Conservation (phyloP, 2,888 invertebrate species). For the Brassicogethes aeneus region DNA sequence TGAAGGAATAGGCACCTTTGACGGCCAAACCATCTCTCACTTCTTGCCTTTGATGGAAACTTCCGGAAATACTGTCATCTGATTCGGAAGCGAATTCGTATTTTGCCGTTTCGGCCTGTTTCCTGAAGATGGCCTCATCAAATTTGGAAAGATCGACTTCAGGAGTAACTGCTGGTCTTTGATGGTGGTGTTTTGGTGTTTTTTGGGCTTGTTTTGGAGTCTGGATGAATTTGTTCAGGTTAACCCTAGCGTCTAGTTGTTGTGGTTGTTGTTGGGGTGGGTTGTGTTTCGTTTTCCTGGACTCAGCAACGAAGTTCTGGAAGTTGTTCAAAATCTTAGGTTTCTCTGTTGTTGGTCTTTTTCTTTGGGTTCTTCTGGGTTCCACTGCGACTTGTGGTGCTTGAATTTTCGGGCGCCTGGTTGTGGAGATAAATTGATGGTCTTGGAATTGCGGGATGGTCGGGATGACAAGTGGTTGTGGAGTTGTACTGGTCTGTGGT, state of each 20-base stretch:
- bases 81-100: constrained; percentile 39
- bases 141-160: constrained; percentile 4
- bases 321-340: neutral
- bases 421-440: constrained; percentile 1
- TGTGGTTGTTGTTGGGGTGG: too few species aligned
- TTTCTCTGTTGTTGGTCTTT: neutral
- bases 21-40: constrained; percentile 37
- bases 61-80: constrained; percentile 38
- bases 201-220: neutral
- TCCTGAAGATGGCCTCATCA: constrained; percentile 10
- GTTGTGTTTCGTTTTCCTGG: too few species aligned
- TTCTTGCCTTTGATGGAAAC: constrained; percentile 36
- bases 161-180: neutral
- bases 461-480: neutral
- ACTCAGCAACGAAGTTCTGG: neutral
- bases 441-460: too few species aligned
- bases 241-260: too few species aligned
- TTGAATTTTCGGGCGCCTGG: neutral
- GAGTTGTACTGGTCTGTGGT: constrained; percentile 1
- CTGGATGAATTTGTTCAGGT: neutral
- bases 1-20: constrained; percentile 47
- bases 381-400: too few species aligned
- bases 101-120: constrained; percentile 30
- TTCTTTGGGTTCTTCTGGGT: neutral
- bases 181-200: constrained; percentile 1